Evolutionary conservation across 1,140 invertebrate species (phyloP).

Genomic region (Holcopasites calliopsidis): DNA sequence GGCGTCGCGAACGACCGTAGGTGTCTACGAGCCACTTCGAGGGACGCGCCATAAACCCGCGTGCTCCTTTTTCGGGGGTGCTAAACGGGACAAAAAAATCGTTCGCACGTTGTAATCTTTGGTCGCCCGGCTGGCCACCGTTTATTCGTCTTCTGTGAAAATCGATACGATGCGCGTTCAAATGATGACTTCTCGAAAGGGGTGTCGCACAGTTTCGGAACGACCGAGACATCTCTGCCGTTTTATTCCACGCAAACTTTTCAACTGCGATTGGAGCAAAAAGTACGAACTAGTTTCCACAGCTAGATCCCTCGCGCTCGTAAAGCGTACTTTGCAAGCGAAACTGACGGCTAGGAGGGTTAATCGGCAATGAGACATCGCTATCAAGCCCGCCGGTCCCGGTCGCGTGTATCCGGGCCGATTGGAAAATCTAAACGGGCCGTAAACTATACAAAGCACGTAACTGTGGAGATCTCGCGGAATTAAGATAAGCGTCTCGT

Average conservation of each 20-base stretch:
- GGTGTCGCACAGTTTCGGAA: background rate
- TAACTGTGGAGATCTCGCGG: constrained; percentile 23
- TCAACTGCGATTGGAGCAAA: too few relatives aligned
- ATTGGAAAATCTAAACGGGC: constrained; percentile 31
- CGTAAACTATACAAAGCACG: constrained; percentile 46
- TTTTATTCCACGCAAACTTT: too few relatives aligned
- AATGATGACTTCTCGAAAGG: background rate
- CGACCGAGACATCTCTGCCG: too few relatives aligned
- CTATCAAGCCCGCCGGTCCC: constrained; percentile 28
- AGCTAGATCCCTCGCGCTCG: too few relatives aligned
- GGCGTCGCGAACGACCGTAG: constrained; percentile 48
- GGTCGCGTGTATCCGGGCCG: background rate
- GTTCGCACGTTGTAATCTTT: constrained; percentile 60
- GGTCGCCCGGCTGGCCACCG: background rate
- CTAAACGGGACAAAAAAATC: constrained; percentile 41
- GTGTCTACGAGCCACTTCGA: constrained; percentile 32
- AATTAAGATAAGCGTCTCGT: constrained; percentile 49
- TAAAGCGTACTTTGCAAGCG: constrained; percentile 21
- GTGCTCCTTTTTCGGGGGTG: constrained; percentile 8
- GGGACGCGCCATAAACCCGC: constrained; percentile 21
- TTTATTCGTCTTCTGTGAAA: constrained; percentile 32
- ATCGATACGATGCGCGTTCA: background rate
- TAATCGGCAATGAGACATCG: constrained; percentile 37
- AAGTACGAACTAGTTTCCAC: too few relatives aligned
- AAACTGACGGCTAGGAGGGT: constrained; percentile 16